phyloP scores from a whole-genome alignment of 1,140 invertebrate species.

The Drosophila burlai region DNA sequence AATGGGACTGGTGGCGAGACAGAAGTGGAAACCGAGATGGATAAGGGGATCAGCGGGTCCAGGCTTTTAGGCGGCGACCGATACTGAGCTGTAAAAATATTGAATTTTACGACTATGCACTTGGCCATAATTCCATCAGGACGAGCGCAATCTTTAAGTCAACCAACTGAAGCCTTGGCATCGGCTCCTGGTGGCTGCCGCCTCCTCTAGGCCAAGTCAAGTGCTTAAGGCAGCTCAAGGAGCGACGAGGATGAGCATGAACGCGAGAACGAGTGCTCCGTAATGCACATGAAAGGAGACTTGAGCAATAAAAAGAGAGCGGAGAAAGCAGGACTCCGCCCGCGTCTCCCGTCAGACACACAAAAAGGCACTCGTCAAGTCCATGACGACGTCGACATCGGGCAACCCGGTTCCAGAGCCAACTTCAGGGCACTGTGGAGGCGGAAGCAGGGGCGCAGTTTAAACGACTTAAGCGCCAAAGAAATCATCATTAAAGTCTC shows the following conservation, averaged over 20 bases:
- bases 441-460: constrained; percentile 54
- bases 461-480: constrained; percentile 82
- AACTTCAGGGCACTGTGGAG: constrained; percentile 10
- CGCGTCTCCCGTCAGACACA: constrained; percentile 65
- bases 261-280: constrained; percentile 62
- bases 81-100: constrained; percentile 73
- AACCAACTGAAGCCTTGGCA: constrained; percentile 39
- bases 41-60: background rate
- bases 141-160: constrained; percentile 72
- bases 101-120: constrained; percentile 79
- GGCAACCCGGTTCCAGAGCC: constrained; percentile 3
- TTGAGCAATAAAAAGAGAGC: constrained; percentile 52
- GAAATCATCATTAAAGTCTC: constrained; percentile 84
- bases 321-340: constrained; percentile 51
- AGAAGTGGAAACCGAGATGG: constrained; percentile 1
- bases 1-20: background rate
- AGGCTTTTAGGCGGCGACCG: constrained; percentile 50
- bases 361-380: constrained; percentile 80
- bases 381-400: constrained; percentile 45
- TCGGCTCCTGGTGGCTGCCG: constrained; percentile 27
- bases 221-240: constrained; percentile 82
- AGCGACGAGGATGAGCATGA: constrained; percentile 30
- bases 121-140: constrained; percentile 80
- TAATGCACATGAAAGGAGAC: constrained; percentile 79
- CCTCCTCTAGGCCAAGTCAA: constrained; percentile 72